These are phyloP conservation scores for Galeopterus variegatus DNA, from an alignment of 2,113 vertebrate genomes.

Conservation along the genomic window DNA sequence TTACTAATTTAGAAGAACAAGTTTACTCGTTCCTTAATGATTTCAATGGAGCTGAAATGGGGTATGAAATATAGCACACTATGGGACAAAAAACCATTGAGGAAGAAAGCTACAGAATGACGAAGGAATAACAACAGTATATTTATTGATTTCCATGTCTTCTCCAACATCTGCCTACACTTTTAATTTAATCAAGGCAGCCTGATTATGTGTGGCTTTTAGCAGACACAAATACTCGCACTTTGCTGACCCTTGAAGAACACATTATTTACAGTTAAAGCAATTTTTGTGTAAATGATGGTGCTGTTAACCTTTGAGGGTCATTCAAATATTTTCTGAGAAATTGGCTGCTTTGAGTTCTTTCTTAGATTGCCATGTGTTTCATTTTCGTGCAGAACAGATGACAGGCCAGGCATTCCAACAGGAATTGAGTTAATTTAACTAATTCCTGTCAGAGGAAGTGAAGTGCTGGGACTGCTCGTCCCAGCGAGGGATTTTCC, in stretches of 20 bases:
- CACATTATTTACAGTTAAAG: not conserved
- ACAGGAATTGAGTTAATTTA: constrained; percentile 64
- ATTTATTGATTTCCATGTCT: not conserved
- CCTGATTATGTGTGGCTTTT: not conserved
- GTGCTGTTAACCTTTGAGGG: constrained; percentile 53
- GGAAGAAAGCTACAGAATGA: not conserved
- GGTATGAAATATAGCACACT: not conserved
- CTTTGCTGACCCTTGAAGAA: not conserved
- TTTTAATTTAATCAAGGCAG: not conserved
- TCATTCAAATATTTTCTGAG: constrained; percentile 76
- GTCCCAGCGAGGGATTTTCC: constrained; percentile 23
- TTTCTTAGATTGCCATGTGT: constrained; percentile 56
- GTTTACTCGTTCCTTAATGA: not conserved
- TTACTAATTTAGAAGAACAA: not conserved
- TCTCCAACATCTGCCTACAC: not conserved
- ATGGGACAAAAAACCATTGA: not conserved
- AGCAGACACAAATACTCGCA: not conserved
- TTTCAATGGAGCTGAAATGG: not conserved
- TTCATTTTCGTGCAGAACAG: constrained; percentile 11
- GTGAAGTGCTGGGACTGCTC: not conserved
- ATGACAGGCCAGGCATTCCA: constrained; percentile 59
- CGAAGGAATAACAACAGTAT: not conserved
- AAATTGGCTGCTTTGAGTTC: constrained; percentile 67
- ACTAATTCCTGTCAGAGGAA: constrained; percentile 65
- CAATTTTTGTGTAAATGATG: constrained; percentile 44